These are phyloP conservation scores for Rallus limicola DNA, from an alignment of 2,113 vertebrate genomes.

Conservation along the genomic window DNA sequence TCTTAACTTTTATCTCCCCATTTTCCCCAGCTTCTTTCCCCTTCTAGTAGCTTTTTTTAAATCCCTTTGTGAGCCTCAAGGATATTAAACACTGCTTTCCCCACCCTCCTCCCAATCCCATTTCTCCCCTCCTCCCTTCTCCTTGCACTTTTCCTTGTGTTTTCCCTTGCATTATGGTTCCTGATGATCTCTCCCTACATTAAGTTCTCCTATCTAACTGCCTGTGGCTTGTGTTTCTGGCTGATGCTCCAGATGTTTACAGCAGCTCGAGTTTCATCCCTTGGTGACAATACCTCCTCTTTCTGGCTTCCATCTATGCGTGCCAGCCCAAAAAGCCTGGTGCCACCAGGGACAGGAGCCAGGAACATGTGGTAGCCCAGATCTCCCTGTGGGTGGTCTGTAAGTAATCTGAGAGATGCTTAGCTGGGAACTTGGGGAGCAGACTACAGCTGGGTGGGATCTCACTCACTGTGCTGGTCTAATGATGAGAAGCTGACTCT, in stretches of 20 bases:
- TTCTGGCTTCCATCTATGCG: fast-evolving
- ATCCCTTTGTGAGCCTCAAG: neutral
- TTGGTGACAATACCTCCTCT: neutral
- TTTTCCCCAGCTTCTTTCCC: neutral
- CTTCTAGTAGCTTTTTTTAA: neutral
- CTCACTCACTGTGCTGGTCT: fast-evolving
- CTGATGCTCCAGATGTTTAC: neutral
- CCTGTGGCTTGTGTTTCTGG: neutral
- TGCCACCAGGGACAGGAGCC: neutral
- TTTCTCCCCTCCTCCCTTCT: neutral
- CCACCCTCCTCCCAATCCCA: too few relatives aligned
- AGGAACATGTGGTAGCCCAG: neutral
- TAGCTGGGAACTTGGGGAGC: neutral
- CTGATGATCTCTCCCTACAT: neutral
- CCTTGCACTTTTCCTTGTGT: neutral
- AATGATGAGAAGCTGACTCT: neutral
- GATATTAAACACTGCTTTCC: neutral
- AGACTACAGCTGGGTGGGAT: fast-evolving
- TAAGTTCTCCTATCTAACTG: neutral
- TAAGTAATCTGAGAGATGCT: neutral
- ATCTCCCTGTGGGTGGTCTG: neutral
- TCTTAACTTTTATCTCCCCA: neutral
- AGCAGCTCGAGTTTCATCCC: neutral
- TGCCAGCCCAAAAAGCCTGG: neutral
- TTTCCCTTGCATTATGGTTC: neutral